A percentile compares a stretch with the other conserved stretches of the same genome.
These are phyloP conservation scores for Manduca sexta DNA, from an alignment of 1,140 invertebrate genomes.

Conservation along the genomic window DNA sequence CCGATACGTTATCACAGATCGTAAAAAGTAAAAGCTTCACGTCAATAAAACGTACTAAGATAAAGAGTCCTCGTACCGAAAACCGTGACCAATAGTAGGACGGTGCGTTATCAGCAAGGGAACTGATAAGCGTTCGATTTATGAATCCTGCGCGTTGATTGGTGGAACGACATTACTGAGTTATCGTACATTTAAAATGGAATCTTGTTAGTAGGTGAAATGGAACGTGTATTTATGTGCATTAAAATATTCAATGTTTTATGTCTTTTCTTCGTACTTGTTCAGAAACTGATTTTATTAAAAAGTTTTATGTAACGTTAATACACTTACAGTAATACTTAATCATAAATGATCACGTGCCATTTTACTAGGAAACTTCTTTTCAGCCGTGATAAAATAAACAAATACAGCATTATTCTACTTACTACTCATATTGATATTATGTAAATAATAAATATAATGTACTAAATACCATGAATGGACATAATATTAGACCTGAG, in stretches of 20 bases:
- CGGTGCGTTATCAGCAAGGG: constrained; percentile 40
- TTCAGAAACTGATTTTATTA: neutral
- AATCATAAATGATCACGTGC: no score
- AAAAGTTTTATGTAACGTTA: no score
- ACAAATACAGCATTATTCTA: no score
- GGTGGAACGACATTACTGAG: constrained; percentile 29
- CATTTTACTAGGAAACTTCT: no score
- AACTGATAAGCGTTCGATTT: constrained; percentile 59
- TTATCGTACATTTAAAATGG: constrained; percentile 45
- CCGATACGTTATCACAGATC: constrained; percentile 31
- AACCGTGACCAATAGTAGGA: constrained; percentile 52
- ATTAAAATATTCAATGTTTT: neutral
- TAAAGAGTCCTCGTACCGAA: constrained; percentile 53
- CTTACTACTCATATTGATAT: no score
- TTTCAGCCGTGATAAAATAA: no score
- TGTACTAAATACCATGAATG: no score
- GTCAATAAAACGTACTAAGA: constrained; percentile 35
- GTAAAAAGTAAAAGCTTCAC: constrained; percentile 13
- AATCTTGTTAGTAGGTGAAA: constrained; percentile 45
- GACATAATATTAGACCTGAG: no score
- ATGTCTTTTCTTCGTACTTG: neutral
- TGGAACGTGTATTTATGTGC: constrained; percentile 34
- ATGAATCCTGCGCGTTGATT: constrained; percentile 44
- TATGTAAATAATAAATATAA: no score
- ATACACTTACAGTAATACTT: no score